Percentiles rank a stretch among this genome's conserved stretches.
Conservation (phyloP, 1,140 invertebrate species). For the Drosophila yakuba region DNA sequence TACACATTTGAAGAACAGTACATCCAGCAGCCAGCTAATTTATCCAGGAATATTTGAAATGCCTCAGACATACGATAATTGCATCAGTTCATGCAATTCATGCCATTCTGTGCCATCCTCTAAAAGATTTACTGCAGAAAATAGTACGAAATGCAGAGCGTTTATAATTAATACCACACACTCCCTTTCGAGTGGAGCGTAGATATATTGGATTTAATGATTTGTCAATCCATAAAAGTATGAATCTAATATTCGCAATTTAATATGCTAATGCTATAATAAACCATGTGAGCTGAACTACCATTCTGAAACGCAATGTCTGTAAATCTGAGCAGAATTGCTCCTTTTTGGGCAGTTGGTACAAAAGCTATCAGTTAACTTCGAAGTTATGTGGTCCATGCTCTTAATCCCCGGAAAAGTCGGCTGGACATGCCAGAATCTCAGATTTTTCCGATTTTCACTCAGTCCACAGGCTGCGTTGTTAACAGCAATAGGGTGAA, state of each 20-base stretch:
- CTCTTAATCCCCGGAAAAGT: slow-evolving; percentile 21
- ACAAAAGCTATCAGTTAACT: slow-evolving; percentile 5
- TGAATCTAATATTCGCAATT: too few relatives aligned
- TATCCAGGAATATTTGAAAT: slow-evolving; percentile 1
- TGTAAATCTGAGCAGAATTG: neutral
- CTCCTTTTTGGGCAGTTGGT: neutral
- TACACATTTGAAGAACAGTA: neutral
- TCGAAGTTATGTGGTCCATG: slow-evolving; percentile 8
- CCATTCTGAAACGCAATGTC: neutral
- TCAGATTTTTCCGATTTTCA: neutral
- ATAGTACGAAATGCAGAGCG: neutral
- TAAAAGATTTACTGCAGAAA: neutral
- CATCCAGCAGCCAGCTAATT: slow-evolving; percentile 1
- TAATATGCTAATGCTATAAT: too few relatives aligned
- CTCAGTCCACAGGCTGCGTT: neutral
- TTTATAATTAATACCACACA: neutral
- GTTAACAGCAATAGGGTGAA: slow-evolving; percentile 32
- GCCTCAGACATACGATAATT: slow-evolving; percentile 4
- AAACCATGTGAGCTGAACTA: neutral
- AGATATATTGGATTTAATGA: too few relatives aligned
- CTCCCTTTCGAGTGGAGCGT: too few relatives aligned
- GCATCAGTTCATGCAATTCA: slow-evolving; percentile 11
- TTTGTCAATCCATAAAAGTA: too few relatives aligned
- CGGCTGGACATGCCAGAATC: neutral
- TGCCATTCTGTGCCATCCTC: neutral